phyloP scores from a whole-genome alignment of 2,113 vertebrate genomes.

The Hippocampus zosterae region DNA sequence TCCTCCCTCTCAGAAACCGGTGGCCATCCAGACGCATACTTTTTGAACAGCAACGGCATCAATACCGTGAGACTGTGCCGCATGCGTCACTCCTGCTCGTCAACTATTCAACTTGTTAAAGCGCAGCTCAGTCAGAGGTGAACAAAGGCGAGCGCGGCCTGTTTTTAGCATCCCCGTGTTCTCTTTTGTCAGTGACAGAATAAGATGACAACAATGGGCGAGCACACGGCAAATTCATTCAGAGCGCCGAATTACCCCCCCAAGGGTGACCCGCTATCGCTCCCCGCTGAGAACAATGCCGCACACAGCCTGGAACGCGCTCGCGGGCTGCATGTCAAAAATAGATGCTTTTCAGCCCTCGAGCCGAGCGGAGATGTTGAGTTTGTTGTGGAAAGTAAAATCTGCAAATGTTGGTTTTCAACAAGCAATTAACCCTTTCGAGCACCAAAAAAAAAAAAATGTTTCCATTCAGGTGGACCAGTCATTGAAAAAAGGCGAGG shows the following conservation, averaged over 20 bases:
- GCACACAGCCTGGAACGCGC: conserved; percentile 10
- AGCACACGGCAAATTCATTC: conserved; percentile 38
- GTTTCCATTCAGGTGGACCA: background rate
- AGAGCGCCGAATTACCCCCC: conserved; percentile 16
- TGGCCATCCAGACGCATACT: conserved; percentile 16
- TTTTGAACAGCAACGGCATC: conserved; percentile 7
- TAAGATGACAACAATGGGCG: conserved; percentile 43
- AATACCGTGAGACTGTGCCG: background rate
- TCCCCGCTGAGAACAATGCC: conserved; percentile 28
- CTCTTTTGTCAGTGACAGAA: conserved; percentile 55
- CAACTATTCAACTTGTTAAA: conserved; percentile 16
- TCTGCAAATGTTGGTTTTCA: background rate
- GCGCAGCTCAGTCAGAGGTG: conserved; percentile 1
- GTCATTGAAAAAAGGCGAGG: conserved; percentile 10
- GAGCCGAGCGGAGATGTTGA: background rate
- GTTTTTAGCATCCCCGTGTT: conserved; percentile 42
- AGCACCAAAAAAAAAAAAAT: too few species aligned
- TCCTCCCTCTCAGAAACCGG: background rate
- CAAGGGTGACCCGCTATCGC: conserved; percentile 26
- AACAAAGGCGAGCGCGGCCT: conserved; percentile 26
- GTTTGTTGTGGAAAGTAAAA: background rate
- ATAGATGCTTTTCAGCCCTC: conserved; percentile 10
- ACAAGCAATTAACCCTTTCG: background rate
- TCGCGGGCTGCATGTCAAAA: conserved; percentile 16
- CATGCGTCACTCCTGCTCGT: background rate